Conservation (phyloP, 2,113 vertebrate species). For the Oceanodroma tethys region DNA sequence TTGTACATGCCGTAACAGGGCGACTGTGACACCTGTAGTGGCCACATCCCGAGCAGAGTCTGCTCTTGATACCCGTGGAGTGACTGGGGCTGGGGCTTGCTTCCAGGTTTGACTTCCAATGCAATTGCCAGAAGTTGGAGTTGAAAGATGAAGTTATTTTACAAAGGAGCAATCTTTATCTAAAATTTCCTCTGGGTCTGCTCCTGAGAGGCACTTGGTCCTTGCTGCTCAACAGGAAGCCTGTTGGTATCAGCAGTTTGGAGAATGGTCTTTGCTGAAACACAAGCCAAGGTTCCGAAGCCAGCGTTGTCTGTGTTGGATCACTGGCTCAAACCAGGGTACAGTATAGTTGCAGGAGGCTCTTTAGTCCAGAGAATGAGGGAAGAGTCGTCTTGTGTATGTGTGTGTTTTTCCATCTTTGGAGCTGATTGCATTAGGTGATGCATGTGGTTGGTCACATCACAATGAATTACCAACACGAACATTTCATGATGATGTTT, state of each 20-base stretch:
- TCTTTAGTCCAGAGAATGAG: not conserved
- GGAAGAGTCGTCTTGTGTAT: not conserved
- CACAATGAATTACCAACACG: not conserved
- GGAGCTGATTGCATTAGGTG: not conserved
- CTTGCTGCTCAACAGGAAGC: not conserved
- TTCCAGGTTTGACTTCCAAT: not conserved
- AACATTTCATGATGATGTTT: conserved; percentile 3
- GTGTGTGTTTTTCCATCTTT: not conserved
- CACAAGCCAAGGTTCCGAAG: not conserved
- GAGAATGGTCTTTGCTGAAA: not conserved
- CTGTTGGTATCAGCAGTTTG: not conserved
- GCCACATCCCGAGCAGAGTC: not conserved
- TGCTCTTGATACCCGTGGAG: not conserved
- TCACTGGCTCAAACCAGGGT: not conserved
- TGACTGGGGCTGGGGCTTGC: not conserved
- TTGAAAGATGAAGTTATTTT: not conserved
- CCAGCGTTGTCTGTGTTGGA: not conserved
- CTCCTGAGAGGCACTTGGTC: not conserved
- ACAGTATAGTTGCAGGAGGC: not conserved
- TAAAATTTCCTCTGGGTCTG: not conserved
- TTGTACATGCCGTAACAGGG: not conserved
- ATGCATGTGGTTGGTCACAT: not conserved
- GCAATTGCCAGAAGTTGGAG: not conserved
- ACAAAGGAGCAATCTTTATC: not conserved
- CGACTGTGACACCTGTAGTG: not conserved